Conservation (phyloP, 2,888 invertebrate genomes). For the Scaptomyza flava region DNA sequence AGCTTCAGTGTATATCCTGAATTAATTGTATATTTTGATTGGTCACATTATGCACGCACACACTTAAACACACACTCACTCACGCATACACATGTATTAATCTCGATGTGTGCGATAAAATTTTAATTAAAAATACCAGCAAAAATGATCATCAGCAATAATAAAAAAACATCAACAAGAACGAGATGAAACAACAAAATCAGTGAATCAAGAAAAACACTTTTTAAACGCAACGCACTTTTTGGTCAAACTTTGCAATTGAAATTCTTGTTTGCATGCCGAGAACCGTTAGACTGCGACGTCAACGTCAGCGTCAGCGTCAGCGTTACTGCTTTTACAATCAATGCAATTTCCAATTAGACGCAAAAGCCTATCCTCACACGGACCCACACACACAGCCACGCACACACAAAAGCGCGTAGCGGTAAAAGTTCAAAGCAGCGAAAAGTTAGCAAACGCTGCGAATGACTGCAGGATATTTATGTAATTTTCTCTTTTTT, state of each 20-base stretch:
- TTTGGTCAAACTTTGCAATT: constrained; percentile 51
- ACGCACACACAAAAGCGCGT: constrained; percentile 3
- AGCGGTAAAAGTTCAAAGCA: constrained; percentile 17
- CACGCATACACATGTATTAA: background rate
- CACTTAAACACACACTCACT: background rate
- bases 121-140: constrained; percentile 47
- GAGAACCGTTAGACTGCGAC: constrained; percentile 17
- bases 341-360: constrained; percentile 59
- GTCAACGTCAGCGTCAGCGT: constrained; percentile 13
- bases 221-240: constrained; percentile 57
- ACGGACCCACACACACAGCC: background rate
- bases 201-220: constrained; percentile 4
- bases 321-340: constrained; percentile 31
- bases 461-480: background rate
- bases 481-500: constrained; percentile 2
- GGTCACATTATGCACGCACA: constrained; percentile 24
- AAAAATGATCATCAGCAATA: constrained; percentile 7
- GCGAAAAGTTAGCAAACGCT: constrained; percentile 10
- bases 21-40: constrained; percentile 23
- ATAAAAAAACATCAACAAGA: background rate
- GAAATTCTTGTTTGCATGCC: constrained; percentile 23
- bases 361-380: background rate
- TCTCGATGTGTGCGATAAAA: constrained; percentile 17
- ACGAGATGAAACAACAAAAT: constrained; percentile 8
- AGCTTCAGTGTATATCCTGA: constrained; percentile 55